phyloP scores from a whole-genome alignment of 2,888 invertebrate species.

The Sphinx pinastri region DNA sequence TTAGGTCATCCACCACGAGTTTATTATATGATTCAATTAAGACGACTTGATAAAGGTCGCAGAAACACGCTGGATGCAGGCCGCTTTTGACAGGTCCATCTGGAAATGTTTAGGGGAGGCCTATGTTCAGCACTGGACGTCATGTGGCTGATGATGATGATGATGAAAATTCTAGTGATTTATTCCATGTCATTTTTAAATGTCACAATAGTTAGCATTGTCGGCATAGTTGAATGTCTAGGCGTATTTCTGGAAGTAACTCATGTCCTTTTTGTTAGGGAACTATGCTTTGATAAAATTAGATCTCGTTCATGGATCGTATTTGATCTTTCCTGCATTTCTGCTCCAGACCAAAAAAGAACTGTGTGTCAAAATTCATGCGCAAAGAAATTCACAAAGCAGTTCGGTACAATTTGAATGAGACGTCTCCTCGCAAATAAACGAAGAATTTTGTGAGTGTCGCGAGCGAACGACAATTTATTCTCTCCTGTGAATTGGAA shows the following conservation, averaged over 20 bases:
- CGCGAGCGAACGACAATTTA: conserved; percentile 56
- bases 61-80: too few relatives aligned
- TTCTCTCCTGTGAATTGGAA: conserved; percentile 57
- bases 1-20: conserved; percentile 26
- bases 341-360: neutral
- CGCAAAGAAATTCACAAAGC: conserved; percentile 40
- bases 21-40: conserved; percentile 30
- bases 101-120: too few relatives aligned
- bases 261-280: conserved; percentile 38
- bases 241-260: conserved; percentile 58
- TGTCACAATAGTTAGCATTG: conserved; percentile 46
- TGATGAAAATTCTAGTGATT: conserved; percentile 30
- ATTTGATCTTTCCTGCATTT: conserved; percentile 16
- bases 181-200: conserved; percentile 42
- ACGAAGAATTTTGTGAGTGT: conserved; percentile 51
- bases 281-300: conserved; percentile 33
- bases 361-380: conserved; percentile 27
- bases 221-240: conserved; percentile 68
- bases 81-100: too few relatives aligned
- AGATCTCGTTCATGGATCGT: conserved; percentile 4
- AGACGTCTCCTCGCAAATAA: conserved; percentile 52
- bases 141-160: too few relatives aligned
- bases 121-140: too few relatives aligned
- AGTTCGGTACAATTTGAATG: conserved; percentile 43
- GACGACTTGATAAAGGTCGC: too few relatives aligned